Base-by-base conservation (phyloP, 2,888 invertebrate genomes). In the Cryptocephalus primarius region DNA sequence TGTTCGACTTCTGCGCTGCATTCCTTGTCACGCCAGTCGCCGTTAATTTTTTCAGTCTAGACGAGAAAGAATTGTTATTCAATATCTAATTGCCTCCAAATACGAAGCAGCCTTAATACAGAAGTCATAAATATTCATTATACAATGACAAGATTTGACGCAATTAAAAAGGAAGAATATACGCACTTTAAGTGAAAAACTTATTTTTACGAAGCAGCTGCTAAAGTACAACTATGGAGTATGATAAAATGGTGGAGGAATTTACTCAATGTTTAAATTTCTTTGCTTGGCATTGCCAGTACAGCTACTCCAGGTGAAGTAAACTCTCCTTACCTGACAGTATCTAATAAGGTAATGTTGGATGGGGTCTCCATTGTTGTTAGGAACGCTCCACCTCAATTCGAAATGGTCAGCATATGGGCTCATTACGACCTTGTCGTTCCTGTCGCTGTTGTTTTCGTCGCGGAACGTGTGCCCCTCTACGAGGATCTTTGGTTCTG, bases 301-400 rank as follows among this genome's bases (percentile, higher is more conserved):
- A n/a, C n/a, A n/a, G n/a, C n/a, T n/a, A n/a, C n/a, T n/a, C n/a
- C n/a, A n/a, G n/a, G n/a, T n/a, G n/a, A n/a, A n/a, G n/a, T n/a
- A n/a, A n/a, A 22, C 22, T 22, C 22, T 22, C 22, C 78, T 80
- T 75, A 89, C 88, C 64, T 83, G 80, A 67, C 89, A 90, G 69
- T 83, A 88, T 65, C 76, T 80, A 54, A 93, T 77, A 67, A 83
- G 78, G 69, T 91, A 93, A 67, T 75, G 75, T 64, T 88, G 85
- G 62, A 93, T 91, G 31, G 84, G 85, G 70, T 89, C 89, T 8
- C 93, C 93, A 69, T 93, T 93, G 64, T 92, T 87, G 43, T 84
- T 82, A 0, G 92, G 91, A 43, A 85, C 80, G 60, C 80, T 81
- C 92, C 92, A 93, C 62, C 82, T 77, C 13, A 92, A 68, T 62